phyloP scores from a whole-genome alignment of 2,888 invertebrate genomes.

The Epinotia ramella region DNA sequence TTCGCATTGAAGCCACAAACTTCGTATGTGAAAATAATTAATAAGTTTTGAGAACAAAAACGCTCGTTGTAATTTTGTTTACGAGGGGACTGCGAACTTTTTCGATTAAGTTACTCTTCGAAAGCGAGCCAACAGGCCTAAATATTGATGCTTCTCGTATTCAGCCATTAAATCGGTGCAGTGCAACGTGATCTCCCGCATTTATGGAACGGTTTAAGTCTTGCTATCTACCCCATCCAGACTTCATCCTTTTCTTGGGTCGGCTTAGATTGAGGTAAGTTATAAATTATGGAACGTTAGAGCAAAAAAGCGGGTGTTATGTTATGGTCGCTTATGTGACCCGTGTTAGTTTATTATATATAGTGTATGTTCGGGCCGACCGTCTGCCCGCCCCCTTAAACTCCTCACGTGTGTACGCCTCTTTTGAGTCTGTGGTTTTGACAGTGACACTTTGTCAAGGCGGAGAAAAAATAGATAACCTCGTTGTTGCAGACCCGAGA shows the following conservation, averaged over 20 bases:
- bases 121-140: constrained; percentile 10
- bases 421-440: too few species aligned
- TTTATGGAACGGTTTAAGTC: constrained; percentile 10
- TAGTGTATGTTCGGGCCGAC: too few species aligned
- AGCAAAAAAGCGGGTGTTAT: constrained; percentile 19
- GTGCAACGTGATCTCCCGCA: constrained; percentile 7
- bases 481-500: too few species aligned
- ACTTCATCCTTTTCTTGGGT: constrained; percentile 2
- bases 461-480: too few species aligned
- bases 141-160: constrained; percentile 27
- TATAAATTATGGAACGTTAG: constrained; percentile 25
- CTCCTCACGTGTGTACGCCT: too few species aligned
- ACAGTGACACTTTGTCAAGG: too few species aligned
- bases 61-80: constrained; percentile 38
- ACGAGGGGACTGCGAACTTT: constrained; percentile 32
- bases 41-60: constrained; percentile 36
- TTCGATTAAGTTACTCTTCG: constrained; percentile 42
- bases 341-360: not conserved
- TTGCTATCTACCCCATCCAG: constrained; percentile 11
- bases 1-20: constrained; percentile 21
- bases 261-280: constrained; percentile 17
- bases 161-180: constrained; percentile 18
- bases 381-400: too few species aligned
- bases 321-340: constrained; percentile 9
- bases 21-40: constrained; percentile 41